Evolutionary conservation across 2,113 vertebrate genomes (phyloP).

Genomic region (Dunckerocampus dactyliophorus): DNA sequence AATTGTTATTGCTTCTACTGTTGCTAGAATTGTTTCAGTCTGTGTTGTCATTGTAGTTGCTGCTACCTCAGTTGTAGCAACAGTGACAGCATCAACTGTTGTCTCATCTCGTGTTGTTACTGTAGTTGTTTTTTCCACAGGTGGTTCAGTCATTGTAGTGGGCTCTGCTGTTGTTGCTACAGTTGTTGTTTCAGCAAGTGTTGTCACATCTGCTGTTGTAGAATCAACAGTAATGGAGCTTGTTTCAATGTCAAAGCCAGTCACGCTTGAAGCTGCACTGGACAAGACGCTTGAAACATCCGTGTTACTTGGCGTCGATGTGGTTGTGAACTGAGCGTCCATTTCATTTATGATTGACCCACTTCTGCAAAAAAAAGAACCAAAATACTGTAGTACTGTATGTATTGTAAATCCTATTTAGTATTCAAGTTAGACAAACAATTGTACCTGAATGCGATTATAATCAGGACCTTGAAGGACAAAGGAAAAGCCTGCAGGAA

Average conservation of each 20-base stretch:
- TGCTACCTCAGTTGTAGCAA: neutral
- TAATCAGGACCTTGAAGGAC: conserved; percentile 6
- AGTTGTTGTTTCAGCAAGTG: neutral
- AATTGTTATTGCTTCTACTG: neutral
- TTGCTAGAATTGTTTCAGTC: neutral
- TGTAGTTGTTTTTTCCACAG: neutral
- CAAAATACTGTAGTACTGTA: neutral
- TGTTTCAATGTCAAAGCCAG: conserved; percentile 30
- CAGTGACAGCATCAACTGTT: too few species aligned
- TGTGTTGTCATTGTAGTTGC: neutral
- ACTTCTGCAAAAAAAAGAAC: conserved; percentile 16
- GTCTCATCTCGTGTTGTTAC: neutral
- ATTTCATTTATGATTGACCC: conserved; percentile 39
- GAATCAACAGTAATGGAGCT: conserved; percentile 20
- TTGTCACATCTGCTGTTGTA: neutral
- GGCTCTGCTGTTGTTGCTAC: neutral
- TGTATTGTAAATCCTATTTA: too few species aligned
- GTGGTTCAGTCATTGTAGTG: neutral
- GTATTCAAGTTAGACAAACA: too few species aligned
- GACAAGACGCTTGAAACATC: conserved; percentile 22
- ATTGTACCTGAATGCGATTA: conserved; percentile 31
- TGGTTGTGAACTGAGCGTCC: neutral
- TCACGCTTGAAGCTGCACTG: conserved; percentile 14
- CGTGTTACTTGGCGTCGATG: conserved; percentile 10
- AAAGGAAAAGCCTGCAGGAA: neutral